Conservation (phyloP, 1,140 invertebrate genomes). For the Nixonia krombeini region DNA sequence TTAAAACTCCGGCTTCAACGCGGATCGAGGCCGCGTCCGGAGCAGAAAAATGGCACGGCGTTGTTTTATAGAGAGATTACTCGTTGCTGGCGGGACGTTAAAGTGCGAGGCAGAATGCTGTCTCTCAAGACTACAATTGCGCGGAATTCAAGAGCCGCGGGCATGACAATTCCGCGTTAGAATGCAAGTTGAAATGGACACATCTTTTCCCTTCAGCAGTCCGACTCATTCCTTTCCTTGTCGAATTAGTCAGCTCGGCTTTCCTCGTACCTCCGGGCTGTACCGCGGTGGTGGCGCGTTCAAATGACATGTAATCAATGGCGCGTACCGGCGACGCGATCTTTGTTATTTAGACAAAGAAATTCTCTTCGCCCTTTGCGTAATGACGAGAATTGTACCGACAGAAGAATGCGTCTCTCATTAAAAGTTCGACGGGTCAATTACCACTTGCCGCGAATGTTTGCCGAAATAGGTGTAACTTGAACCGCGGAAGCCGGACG, state of each 20-base stretch:
- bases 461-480: no score
- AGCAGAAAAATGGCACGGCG: no score
- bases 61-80: no score
- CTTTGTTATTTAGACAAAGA: conserved; percentile 1
- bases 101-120: conserved; percentile 8
- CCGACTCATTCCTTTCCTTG: conserved; percentile 11
- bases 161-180: conserved; percentile 10
- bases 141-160: conserved; percentile 4
- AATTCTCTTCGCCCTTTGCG: neutral
- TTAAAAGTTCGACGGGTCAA: neutral
- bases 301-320: conserved; percentile 8
- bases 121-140: conserved; percentile 14
- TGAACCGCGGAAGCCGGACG: no score
- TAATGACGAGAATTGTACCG: neutral
- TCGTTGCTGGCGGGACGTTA: no score
- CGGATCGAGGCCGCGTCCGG: no score
- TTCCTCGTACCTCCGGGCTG: neutral
- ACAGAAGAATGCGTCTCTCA: neutral
- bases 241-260: conserved; percentile 18
- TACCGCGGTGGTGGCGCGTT: neutral
- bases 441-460: no score
- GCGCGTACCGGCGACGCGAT: neutral
- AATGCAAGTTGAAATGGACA: conserved; percentile 14
- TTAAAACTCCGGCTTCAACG: no score
- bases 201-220: conserved; percentile 5